Base-by-base conservation (phyloP, 30 jellyfish, hydroid and myxozoan genomes). In the Hydra vulgaris region DNA sequence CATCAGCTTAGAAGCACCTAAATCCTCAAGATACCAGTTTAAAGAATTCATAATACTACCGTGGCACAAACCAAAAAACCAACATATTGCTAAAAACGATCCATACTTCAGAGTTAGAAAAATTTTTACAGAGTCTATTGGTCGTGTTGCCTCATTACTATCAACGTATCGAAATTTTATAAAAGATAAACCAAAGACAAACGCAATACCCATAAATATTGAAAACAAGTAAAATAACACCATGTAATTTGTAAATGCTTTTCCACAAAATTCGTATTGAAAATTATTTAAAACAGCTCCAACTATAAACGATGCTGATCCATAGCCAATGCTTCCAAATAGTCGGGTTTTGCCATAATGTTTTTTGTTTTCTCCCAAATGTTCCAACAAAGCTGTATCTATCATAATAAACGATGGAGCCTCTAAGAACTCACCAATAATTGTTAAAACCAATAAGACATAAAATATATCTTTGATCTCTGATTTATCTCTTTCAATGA, bases 11-110 rank as follows among this genome's bases (percentile, higher is more conserved):
- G 95, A 85, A 7, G 99, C 99, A 8, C 99, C 99, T 21, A 95
- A 77, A 78, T 95, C 99, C 72, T 95, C 99, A 4, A 95, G 89
- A 79, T 83, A 95, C 99, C 99, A 95, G 55, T 95, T 95, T 76
- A 95, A 79, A 71, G 88, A 95, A 87, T 95, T 95, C 99, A 95
- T 95, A 15, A 89, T 95, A 27, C 99, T 94, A 22, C 99, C 99
- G 71, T 95, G 99, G 25, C 90, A 81, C 71, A 95, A 95, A 26
- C 99, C 99, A 95, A 89, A 76, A 79, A 81, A 88, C 96, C 96
- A 95, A 18, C 98, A 91, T 18, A 89, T 86, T 21, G 76, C 81
- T 17, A 89, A 83, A 78, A 95, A 95, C 22, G 96, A 78, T 18
- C 93, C 95, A 67, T 87, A 79, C 52, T 87, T 83, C 61, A 83